Evolutionary conservation across 1,140 invertebrate genomes (phyloP).

Genomic region (Hyles euphorbiae): DNA sequence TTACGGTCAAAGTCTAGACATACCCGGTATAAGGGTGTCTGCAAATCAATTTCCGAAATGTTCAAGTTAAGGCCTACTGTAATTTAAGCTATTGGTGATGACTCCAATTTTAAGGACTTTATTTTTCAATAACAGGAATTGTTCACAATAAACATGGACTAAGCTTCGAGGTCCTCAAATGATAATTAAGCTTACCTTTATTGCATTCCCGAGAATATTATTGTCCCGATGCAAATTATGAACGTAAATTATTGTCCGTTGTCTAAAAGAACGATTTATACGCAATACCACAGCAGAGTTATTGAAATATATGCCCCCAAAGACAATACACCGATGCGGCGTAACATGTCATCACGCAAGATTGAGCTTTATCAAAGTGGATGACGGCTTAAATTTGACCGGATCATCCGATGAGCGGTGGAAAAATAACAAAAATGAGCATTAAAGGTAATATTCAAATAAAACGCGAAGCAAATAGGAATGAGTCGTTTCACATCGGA

Average conservation of each 20-base stretch:
- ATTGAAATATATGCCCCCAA: slow-evolving; percentile 65
- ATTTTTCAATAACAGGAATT: no score
- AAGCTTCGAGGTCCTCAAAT: no score
- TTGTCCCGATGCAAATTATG: slow-evolving; percentile 48
- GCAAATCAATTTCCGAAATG: no score
- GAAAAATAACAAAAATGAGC: slow-evolving; percentile 47
- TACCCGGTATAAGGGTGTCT: no score
- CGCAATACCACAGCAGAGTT: slow-evolving; percentile 48
- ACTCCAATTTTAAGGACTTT: no score
- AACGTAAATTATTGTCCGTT: slow-evolving; percentile 56
- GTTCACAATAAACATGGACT: no score
- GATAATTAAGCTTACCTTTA: no score
- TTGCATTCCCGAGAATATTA: neutral
- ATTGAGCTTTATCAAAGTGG: slow-evolving; percentile 15
- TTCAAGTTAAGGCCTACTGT: no score
- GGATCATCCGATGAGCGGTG: slow-evolving; percentile 14
- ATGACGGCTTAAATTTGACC: slow-evolving; percentile 17
- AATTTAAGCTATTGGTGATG: no score
- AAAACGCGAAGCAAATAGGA: slow-evolving; percentile 48
- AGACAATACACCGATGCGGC: slow-evolving; percentile 39
- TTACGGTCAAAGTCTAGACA: no score
- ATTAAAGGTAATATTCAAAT: slow-evolving; percentile 46
- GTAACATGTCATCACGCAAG: slow-evolving; percentile 11
- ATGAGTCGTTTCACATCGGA: slow-evolving; percentile 46
- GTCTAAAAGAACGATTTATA: slow-evolving; percentile 63